A percentile compares a stretch with the other conserved stretches of the same genome.
Evolutionary conservation across 1,140 invertebrate genomes (phyloP).

Genomic region (Phenacoccus solenopsis): DNA sequence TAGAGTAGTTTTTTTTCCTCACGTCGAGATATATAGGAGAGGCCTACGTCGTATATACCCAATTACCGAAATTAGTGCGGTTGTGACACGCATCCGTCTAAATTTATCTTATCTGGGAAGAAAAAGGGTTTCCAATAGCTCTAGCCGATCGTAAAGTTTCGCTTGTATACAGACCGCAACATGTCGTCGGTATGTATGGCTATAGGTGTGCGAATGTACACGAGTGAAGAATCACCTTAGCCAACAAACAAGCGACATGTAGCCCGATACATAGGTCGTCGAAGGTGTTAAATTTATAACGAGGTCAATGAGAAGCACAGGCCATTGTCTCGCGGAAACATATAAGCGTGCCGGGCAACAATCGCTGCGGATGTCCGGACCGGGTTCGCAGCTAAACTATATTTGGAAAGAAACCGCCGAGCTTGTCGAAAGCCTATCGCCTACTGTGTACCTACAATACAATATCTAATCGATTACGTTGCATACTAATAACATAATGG

Average conservation of each 20-base stretch:
- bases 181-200: too few species aligned
- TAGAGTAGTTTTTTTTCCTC: too few species aligned
- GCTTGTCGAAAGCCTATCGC: conserved; percentile 1
- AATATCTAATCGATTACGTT: conserved; percentile 9
- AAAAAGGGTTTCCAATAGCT: too few species aligned
- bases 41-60: background rate
- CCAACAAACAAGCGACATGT: too few species aligned
- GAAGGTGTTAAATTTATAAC: background rate
- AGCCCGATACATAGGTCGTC: too few species aligned
- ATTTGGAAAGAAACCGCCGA: conserved; percentile 8
- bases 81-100: background rate
- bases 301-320: background rate
- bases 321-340: conserved; percentile 10
- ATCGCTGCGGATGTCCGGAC: conserved; percentile 10
- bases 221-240: background rate
- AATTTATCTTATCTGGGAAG: too few species aligned
- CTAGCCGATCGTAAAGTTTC: too few species aligned
- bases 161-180: too few species aligned
- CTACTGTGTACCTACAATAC: background rate
- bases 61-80: background rate
- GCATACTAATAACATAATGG: conserved; percentile 6
- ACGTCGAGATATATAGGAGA: too few species aligned
- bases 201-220: background rate
- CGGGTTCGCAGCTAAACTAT: background rate
- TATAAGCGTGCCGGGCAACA: conserved; percentile 5